These are phyloP conservation scores for Fundulus diaphanus DNA, from an alignment of 2,797 vertebrate species.

Conservation along the genomic window DNA sequence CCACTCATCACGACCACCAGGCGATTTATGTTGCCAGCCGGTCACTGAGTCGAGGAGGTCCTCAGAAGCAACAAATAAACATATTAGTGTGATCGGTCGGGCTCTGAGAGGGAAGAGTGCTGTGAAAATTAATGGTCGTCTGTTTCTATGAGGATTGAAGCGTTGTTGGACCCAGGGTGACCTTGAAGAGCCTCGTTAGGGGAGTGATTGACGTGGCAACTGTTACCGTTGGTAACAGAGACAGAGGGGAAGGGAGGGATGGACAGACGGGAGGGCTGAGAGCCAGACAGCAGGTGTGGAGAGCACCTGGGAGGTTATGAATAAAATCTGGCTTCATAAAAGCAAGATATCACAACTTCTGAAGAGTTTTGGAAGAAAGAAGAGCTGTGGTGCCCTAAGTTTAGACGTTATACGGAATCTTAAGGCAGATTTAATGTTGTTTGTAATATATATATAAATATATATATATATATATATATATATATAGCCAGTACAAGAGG, in stretches of 20 bases:
- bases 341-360: conserved; percentile 15
- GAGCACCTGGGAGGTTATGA: conserved; percentile 46
- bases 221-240: conserved; percentile 33
- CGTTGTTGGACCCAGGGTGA: conserved; percentile 49
- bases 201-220: conserved; percentile 66
- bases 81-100: conserved; percentile 67
- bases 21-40: conserved; percentile 51
- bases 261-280: conserved; percentile 49
- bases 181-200: conserved; percentile 72
- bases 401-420: not conserved
- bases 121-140: conserved; percentile 67
- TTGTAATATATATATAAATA: no score
- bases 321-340: conserved; percentile 26
- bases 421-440: conserved; percentile 2
- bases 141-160: conserved; percentile 48
- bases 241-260: conserved; percentile 15
- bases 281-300: conserved; percentile 33
- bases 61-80: conserved; percentile 69
- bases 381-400: not conserved
- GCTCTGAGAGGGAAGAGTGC: conserved; percentile 52
- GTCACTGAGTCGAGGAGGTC: conserved; percentile 48
- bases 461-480: no score
- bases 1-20: conserved; percentile 39
- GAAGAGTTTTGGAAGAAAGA: conserved; percentile 10
- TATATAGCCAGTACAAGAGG: not conserved